Evolutionary conservation across 2,888 invertebrate species (phyloP).

Genomic region (Trypoxylon attenuatum): DNA sequence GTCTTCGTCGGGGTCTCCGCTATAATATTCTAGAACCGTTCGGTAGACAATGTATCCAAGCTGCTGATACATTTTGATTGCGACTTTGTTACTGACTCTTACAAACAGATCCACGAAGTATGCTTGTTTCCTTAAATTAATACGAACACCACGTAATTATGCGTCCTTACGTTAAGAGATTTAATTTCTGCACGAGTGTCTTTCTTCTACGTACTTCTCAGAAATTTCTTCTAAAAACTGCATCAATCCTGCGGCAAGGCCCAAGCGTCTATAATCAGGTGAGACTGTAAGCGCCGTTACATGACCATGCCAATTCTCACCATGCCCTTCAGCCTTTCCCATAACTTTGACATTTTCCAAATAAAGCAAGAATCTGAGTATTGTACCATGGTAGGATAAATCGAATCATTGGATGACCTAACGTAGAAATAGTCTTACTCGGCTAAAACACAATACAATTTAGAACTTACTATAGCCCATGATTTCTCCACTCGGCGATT

Average conservation of each 20-base stretch:
- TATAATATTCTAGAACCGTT: constrained; percentile 98
- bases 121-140: constrained; percentile 90
- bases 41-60: constrained; percentile 97
- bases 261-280: constrained; percentile 93
- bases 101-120: constrained; percentile 99
- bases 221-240: constrained; percentile 95
- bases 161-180: no score
- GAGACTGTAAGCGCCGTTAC: constrained; percentile 98
- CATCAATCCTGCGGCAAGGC: constrained; percentile 95
- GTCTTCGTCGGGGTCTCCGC: constrained; percentile 98
- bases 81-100: constrained; percentile 96
- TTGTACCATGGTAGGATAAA: no score
- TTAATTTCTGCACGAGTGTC: no score
- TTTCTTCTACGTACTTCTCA: constrained; percentile 88
- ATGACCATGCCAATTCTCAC: constrained; percentile 99
- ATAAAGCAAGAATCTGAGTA: constrained; percentile 10
- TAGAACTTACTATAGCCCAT: constrained; percentile 96
- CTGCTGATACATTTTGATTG: constrained; percentile 97
- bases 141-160: no score
- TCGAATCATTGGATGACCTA: no score
- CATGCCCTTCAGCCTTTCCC: constrained; percentile 98
- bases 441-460: not conserved
- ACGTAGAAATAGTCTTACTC: not conserved
- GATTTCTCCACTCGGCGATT: constrained; percentile 95
- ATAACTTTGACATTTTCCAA: constrained; percentile 83